Evolutionary conservation across 2,888 invertebrate species (phyloP), one percentile per base, ranked within the genome.

Genomic region (Dromius quadrimaculatus): DNA sequence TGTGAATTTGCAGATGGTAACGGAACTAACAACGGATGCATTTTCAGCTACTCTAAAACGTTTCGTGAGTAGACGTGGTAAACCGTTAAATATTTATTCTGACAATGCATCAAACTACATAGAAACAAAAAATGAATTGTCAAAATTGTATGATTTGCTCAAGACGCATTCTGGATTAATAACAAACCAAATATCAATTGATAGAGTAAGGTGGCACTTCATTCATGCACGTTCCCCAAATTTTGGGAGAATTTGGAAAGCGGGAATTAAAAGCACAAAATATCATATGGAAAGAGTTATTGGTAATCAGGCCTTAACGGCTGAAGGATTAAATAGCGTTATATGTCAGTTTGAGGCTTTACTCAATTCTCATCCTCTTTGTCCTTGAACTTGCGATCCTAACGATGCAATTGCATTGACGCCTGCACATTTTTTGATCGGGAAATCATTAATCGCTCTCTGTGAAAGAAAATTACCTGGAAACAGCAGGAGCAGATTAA

Each of bases 391-490:
- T 2, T 59, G 61, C 1, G 73, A 74, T 20, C 66, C 73, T 9
- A 50, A 71, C 19, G 72, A 74, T 20, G 34, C 69, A 4, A 22
- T 63, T 2, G 71, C 71, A 9, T 50, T 76, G 0, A 75, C 74
- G 2, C 74, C 74, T 8, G 74, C 72, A 1, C 74, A 76, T 23
- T 72, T 74, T 45, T 63, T 75, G 5, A 72, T 75, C 28, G 72
- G 72, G n/a, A 34, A 61, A 13, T 23, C 71, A 15, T 34, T 74
- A 1, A 43, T 75, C 73, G 6, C 73, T 6, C 1, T 72, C 2
- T 71, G 66, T 0, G 68, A 71, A 47, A 71, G 65, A 0, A 57
- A 73, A 15, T 1, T 75, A 1, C 20, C 17, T 0, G 54, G 73
- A 2, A 2, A 41, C 0, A 50, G 57, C 1, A 8, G 41, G 1